phyloP scores from a whole-genome alignment of 2,888 invertebrate genomes.

The Crossocerus cetratus region DNA sequence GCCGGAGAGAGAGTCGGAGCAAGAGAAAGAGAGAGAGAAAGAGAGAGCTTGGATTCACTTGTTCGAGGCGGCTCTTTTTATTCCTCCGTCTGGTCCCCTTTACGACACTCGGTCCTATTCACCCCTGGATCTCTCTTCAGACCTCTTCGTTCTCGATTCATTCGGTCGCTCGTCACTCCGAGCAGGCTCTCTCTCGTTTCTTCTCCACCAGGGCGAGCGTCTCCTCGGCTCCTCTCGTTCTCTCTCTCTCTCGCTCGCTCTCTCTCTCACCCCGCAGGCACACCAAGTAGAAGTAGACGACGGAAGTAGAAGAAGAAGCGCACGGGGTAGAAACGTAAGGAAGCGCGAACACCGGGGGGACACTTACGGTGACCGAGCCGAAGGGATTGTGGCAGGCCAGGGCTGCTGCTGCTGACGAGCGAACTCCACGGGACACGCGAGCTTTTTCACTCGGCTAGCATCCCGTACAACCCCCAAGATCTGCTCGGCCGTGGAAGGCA shows the following conservation, averaged over 20 bases:
- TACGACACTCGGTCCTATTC: background rate
- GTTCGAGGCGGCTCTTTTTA: background rate
- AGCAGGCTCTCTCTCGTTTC: conserved; percentile 1
- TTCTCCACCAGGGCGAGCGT: background rate
- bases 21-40: too few relatives aligned
- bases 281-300: too few relatives aligned
- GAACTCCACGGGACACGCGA: conserved; percentile 60
- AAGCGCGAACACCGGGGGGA: conserved; percentile 11
- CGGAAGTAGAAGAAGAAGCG: background rate
- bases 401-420: conserved; percentile 67
- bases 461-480: conserved; percentile 69
- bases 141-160: background rate
- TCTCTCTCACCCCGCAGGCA: conserved; percentile 5
- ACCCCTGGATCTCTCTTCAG: background rate
- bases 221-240: conserved; percentile 4
- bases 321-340: background rate
- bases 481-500: conserved; percentile 67
- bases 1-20: too few relatives aligned
- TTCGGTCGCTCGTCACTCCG: background rate
- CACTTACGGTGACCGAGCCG: conserved; percentile 76
- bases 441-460: conserved; percentile 69
- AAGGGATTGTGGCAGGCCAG: conserved; percentile 77
- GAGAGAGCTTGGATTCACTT: background rate
- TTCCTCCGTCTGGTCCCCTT: background rate
- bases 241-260: conserved; percentile 18